Evolutionary conservation across 2,113 vertebrate genomes (phyloP).

Genomic region (Sarotherodon lohbergeri): DNA sequence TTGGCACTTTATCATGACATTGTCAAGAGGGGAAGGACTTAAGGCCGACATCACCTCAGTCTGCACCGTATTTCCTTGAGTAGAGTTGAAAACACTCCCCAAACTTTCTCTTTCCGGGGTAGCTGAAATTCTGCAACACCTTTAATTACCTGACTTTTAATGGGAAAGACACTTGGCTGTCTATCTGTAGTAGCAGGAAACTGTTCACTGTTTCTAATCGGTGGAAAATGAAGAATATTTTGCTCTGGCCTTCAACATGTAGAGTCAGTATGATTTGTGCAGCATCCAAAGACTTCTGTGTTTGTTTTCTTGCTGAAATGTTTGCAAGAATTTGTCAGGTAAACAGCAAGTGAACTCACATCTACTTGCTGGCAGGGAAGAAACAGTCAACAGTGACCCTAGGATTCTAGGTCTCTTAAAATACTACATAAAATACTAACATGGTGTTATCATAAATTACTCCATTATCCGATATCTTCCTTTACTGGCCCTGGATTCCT

Average conservation of each 20-base stretch:
- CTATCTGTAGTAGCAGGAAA: neutral
- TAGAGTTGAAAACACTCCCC: neutral
- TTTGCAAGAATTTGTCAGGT: constrained; percentile 62
- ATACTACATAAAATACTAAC: neutral
- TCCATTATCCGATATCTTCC: neutral
- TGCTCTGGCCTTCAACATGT: neutral
- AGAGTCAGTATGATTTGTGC: neutral
- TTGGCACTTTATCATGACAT: neutral
- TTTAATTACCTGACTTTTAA: constrained; percentile 3
- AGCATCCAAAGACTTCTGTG: neutral
- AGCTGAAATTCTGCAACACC: neutral
- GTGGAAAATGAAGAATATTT: neutral
- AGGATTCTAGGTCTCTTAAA: neutral
- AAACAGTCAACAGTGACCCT: neutral
- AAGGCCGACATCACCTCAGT: neutral
- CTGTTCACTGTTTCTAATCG: neutral
- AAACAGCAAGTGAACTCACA: constrained; percentile 60
- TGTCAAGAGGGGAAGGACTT: neutral
- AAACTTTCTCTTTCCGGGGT: neutral
- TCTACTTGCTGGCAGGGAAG: neutral
- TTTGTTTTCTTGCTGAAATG: constrained; percentile 12
- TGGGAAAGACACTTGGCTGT: constrained; percentile 3
- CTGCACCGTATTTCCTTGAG: neutral
- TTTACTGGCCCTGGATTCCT: neutral
- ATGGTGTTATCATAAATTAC: neutral